Conservation (phyloP, 2,888 invertebrate species). For the Meteorus cinctellus region DNA sequence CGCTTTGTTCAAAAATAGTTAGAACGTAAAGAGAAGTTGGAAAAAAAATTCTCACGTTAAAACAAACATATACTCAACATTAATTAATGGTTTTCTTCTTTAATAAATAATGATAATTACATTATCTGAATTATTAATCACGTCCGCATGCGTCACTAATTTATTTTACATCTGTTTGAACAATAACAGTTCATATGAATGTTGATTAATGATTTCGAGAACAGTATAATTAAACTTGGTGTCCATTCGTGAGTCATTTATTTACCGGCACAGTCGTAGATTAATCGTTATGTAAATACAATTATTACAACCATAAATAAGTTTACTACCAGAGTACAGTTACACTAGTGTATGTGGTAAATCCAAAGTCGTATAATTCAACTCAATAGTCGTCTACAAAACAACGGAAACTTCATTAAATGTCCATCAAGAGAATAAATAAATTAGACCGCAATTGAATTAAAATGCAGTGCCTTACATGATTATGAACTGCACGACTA, state of each 20-base stretch:
- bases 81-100: not conserved
- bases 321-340: slow-evolving; percentile 53
- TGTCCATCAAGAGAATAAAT: slow-evolving; percentile 1
- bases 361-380: slow-evolving; percentile 4
- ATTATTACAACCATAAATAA: slow-evolving; percentile 64
- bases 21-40: not conserved
- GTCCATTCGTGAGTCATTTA: slow-evolving; percentile 40
- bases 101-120: not conserved
- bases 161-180: not conserved
- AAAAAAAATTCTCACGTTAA: not conserved
- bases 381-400: not conserved
- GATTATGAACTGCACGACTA: not conserved
- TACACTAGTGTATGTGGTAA: not conserved
- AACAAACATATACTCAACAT: not conserved
- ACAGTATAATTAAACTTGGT: slow-evolving; percentile 16
- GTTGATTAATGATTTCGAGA: slow-evolving; percentile 55
- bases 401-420: not conserved
- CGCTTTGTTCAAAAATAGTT: not conserved
- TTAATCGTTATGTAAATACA: slow-evolving; percentile 65
- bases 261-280: slow-evolving; percentile 59
- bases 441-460: slow-evolving; percentile 17
- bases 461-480: not conserved
- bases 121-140: not conserved
- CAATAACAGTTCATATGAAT: slow-evolving; percentile 37
- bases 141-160: no score